phyloP scores from a whole-genome alignment of 2,797 vertebrate species.

The Pseudopleuronectes americanus region DNA sequence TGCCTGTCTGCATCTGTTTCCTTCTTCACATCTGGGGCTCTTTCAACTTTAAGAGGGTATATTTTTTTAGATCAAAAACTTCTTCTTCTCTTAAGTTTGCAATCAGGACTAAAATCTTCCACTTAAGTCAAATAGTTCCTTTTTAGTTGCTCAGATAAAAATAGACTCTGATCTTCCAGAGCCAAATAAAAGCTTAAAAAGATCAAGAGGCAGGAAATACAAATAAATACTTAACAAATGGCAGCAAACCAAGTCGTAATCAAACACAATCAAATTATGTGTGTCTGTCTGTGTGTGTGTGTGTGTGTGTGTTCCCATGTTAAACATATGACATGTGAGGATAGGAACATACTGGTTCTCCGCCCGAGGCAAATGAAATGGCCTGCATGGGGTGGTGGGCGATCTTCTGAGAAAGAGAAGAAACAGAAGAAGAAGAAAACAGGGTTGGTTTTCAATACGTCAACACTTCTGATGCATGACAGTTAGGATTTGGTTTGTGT shows the following conservation, averaged over 20 bases:
- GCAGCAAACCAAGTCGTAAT: conserved; percentile 74
- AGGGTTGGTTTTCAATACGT: not conserved
- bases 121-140: no score
- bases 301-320: conserved; percentile 29
- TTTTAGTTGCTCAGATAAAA: no score
- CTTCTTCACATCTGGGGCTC: no score
- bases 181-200: no score
- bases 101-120: no score
- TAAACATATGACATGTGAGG: conserved; percentile 17
- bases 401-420: conserved; percentile 85
- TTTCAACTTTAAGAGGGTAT: no score
- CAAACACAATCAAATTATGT: conserved; percentile 75
- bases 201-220: conserved; percentile 65
- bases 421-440: conserved; percentile 18
- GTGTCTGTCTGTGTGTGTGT: conserved; percentile 5
- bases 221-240: conserved; percentile 65
- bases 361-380: conserved; percentile 97
- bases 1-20: no score
- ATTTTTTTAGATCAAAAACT: no score
- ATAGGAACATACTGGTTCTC: conserved; percentile 90
- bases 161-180: no score
- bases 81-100: not conserved
- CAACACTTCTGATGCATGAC: conserved; percentile 5
- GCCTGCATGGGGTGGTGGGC: conserved; percentile 95
- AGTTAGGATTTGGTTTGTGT: not conserved